phyloP scores from a whole-genome alignment of 2,797 vertebrate genomes.

The Sphenopsis melanotis region DNA sequence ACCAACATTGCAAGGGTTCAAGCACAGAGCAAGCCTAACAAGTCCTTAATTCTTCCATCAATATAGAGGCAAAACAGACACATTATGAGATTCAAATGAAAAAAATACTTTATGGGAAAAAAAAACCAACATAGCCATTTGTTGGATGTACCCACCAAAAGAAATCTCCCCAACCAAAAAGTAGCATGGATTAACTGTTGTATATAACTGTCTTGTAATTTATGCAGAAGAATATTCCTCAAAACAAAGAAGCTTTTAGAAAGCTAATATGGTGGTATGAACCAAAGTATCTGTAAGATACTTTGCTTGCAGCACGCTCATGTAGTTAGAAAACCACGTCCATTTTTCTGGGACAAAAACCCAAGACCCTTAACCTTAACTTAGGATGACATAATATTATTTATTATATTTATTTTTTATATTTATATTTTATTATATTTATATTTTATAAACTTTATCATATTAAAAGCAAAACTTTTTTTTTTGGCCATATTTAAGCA shows the following conservation, averaged over 20 bases:
- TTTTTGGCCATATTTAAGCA: background rate
- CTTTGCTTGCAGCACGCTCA: background rate
- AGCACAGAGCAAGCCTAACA: background rate
- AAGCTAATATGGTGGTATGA: background rate
- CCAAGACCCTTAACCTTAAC: background rate
- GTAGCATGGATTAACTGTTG: background rate
- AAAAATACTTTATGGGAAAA: background rate
- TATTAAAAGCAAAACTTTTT: background rate
- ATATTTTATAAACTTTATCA: background rate
- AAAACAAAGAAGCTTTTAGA: background rate
- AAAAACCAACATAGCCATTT: background rate
- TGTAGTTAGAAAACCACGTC: background rate
- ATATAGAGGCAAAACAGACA: background rate
- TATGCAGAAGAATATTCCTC: background rate
- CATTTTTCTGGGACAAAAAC: background rate
- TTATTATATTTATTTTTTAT: too few relatives aligned
- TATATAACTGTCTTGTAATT: background rate
- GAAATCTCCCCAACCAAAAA: background rate
- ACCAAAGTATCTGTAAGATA: background rate
- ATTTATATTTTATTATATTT: background rate
- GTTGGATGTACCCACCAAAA: background rate
- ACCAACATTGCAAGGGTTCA: background rate
- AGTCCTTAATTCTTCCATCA: background rate
- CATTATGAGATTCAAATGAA: background rate
- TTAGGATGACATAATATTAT: background rate